Conservation (phyloP, 2,888 invertebrate genomes). For the Troilus luridus region DNA sequence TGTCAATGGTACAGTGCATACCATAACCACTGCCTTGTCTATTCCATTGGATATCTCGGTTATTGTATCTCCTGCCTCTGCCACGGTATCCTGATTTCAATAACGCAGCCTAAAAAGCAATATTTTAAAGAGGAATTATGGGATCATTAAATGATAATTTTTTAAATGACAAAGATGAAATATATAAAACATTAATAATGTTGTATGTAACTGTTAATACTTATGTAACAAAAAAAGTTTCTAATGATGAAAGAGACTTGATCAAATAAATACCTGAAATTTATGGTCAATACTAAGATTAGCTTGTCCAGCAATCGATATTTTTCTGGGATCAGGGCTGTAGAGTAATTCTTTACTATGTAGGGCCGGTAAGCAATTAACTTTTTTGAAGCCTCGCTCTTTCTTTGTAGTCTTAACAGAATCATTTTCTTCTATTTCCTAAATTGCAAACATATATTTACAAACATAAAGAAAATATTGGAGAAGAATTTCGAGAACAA, state of each 20-base stretch:
- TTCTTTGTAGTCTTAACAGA: not conserved
- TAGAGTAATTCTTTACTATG: slow-evolving; percentile 49
- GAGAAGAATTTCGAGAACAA: not conserved
- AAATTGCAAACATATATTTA: not conserved
- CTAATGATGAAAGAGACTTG: not conserved
- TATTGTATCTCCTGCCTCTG: not conserved
- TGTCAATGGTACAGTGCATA: slow-evolving; percentile 58
- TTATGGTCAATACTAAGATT: slow-evolving; percentile 58
- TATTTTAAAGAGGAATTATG: not conserved
- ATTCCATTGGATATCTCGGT: slow-evolving; percentile 48
- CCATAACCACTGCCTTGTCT: slow-evolving; percentile 61
- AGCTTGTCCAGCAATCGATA: slow-evolving; percentile 21
- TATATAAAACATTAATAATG: not conserved
- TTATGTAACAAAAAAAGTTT: too few species aligned
- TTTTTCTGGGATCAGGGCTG: slow-evolving; percentile 59
- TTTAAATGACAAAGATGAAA: not conserved
- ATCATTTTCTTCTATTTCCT: slow-evolving; percentile 48
- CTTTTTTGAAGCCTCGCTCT: not conserved
- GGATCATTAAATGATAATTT: not conserved
- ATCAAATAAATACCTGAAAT: slow-evolving; percentile 48
- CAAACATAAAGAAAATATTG: not conserved
- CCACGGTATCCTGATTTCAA: not conserved
- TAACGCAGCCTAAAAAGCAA: not conserved
- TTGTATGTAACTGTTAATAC: too few species aligned
- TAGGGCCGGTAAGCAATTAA: not conserved